Conservation (phyloP, 2,888 invertebrate genomes). For the Seira sanloemensis region DNA sequence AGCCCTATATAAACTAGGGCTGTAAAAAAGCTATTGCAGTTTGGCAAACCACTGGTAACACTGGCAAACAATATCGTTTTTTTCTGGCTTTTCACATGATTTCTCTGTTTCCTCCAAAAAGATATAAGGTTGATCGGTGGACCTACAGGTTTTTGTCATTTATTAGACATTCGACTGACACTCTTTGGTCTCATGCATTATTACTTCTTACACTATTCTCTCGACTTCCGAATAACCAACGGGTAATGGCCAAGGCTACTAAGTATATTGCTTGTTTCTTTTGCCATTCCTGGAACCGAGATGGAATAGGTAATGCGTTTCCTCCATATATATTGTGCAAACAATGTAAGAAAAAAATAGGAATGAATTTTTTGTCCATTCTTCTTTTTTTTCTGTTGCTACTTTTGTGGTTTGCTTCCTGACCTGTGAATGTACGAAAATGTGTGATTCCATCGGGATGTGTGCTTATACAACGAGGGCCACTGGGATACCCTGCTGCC, state of each 20-base stretch:
- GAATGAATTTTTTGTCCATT: slow-evolving; percentile 14
- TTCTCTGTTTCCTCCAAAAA: slow-evolving; percentile 28
- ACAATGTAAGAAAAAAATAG: not conserved
- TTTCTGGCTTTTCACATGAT: slow-evolving; percentile 23
- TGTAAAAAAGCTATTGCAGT: too few relatives aligned
- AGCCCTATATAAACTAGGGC: not conserved
- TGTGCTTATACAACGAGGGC: slow-evolving; percentile 48
- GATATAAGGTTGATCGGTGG: slow-evolving; percentile 32
- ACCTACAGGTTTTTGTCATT: slow-evolving; percentile 64
- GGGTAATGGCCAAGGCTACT: not conserved
- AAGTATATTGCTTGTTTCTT: not conserved
- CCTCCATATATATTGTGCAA: not conserved
- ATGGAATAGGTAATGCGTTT: not conserved
- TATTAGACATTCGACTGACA: slow-evolving; percentile 61
- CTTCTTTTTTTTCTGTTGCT: slow-evolving; percentile 51
- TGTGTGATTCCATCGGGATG: slow-evolving; percentile 54
- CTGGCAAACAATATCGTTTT: not conserved
- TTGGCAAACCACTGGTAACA: not conserved
- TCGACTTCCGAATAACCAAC: slow-evolving; percentile 15
- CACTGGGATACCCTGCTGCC: slow-evolving; percentile 52
- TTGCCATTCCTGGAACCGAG: not conserved
- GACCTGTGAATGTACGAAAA: not conserved
- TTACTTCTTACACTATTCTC: slow-evolving; percentile 31
- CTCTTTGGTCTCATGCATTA: slow-evolving; percentile 62
- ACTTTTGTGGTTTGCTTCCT: slow-evolving; percentile 48